Evolutionary conservation across 1,140 invertebrate genomes (phyloP), one percentile per base, ranked within the genome.

Genomic region (honey bee (Apis mellifera)): DNA sequence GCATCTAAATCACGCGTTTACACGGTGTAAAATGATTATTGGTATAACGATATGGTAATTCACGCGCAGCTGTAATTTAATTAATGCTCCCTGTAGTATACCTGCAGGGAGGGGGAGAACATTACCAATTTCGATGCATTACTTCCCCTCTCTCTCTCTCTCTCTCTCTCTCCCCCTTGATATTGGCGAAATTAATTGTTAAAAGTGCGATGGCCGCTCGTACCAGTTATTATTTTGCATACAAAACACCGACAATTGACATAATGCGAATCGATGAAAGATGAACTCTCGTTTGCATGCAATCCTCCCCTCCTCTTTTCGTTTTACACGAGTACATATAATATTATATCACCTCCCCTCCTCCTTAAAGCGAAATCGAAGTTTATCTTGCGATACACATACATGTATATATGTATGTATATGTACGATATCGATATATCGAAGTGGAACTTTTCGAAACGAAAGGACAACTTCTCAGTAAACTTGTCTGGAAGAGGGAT

Each of bases 1-100:
- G 19, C 21, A n/a, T 23, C 66, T 73, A 62, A 72, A 64, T 64
- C 32, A 42, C n/a, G 52, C 23, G 72, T 72, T 59, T 26, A 11
- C n/a, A 32, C n/a, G 19, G 62, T 26, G 50, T 21, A 17, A 52
- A 75, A 81, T 66, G 71, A 81, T 52, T 57, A 81, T 75, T 81
- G 54, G 32, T 26, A 32, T n/a, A 81, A 48, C 78, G 54, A 81
- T 66, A 64, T n/a, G 78, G 62, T 81, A 81, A 81, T 81, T 81
- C 74, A 81, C 78, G 78, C 54, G 42, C 21, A 50, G 54, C 15
- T 21, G 26, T 80, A 65, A 80, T 80, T 80, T 74, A 80, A 80
- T 80, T 81, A 81, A 81, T 65, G 42, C 54, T 57, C 72, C 78
- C 71, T 19, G 78, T 75, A 57, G 62, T n/a, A 26, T n/a, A 26